phyloP scores from a whole-genome alignment of 2,113 vertebrate species.

The Pyxicephalus adspersus region DNA sequence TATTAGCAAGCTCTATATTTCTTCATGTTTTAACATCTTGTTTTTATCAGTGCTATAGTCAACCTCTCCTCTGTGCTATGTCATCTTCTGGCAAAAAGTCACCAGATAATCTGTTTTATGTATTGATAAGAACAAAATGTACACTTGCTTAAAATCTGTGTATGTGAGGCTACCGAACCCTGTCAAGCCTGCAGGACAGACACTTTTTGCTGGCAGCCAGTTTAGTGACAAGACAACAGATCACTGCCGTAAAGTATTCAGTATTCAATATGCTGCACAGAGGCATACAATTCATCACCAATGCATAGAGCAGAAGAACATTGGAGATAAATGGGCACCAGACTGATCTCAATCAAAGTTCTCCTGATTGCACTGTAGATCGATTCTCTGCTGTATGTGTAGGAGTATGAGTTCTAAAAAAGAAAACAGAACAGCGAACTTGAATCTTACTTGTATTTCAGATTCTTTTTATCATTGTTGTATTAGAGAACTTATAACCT shows the following conservation, averaged over 20 bases:
- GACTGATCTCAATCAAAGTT: conserved; percentile 4
- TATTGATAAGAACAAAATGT: conserved; percentile 41
- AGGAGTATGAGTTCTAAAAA: not conserved
- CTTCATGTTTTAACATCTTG: not conserved
- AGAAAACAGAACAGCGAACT: no score
- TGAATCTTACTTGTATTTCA: no score
- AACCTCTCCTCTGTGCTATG: conserved; percentile 12
- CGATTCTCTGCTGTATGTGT: not conserved
- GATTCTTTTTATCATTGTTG: no score
- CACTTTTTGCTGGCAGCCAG: conserved; percentile 23
- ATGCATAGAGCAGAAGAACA: conserved; percentile 24
- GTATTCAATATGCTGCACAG: conserved; percentile 24
- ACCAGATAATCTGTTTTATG: conserved; percentile 36
- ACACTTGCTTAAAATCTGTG: conserved; percentile 35
- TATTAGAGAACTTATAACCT: no score
- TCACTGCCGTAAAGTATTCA: conserved; percentile 29
- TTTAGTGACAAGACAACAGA: conserved; percentile 34
- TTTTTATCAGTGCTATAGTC: not conserved
- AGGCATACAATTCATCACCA: conserved; percentile 24
- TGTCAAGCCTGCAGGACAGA: conserved; percentile 33
- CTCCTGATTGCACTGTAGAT: conserved; percentile 18
- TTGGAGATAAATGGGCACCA: conserved; percentile 4
- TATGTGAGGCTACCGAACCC: conserved; percentile 7
- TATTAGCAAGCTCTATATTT: no score
- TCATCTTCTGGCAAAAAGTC: conserved; percentile 23